phyloP scores from a whole-genome alignment of 2,888 invertebrate species.

The Pycnomerus fuliginosus region DNA sequence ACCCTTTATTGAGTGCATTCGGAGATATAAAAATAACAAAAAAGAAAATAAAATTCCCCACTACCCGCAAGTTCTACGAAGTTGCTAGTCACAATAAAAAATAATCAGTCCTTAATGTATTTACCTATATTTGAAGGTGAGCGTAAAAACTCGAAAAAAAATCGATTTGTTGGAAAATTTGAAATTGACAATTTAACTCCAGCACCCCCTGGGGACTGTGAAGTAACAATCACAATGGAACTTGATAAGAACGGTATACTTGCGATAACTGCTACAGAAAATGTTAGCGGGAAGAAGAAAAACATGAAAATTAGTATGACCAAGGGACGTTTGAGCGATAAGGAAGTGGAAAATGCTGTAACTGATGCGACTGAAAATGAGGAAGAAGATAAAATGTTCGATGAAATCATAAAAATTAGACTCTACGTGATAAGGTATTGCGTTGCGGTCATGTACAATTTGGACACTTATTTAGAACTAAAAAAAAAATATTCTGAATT shows the following conservation, averaged over 20 bases:
- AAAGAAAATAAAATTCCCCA: slow-evolving; percentile 26
- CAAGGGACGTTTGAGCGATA: slow-evolving; percentile 16
- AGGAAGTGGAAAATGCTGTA: slow-evolving; percentile 19
- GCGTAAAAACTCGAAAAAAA: slow-evolving; percentile 15
- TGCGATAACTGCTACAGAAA: slow-evolving; percentile 23
- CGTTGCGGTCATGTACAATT: not conserved
- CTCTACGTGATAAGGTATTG: slow-evolving; percentile 12
- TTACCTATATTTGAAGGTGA: slow-evolving; percentile 28
- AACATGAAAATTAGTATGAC: slow-evolving; percentile 19
- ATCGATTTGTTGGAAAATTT: slow-evolving; percentile 16
- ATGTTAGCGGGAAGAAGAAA: slow-evolving; percentile 11
- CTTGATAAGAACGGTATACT: slow-evolving; percentile 28
- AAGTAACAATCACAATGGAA: slow-evolving; percentile 6
- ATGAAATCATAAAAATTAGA: slow-evolving; percentile 21
- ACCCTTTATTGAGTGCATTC: too few relatives aligned
- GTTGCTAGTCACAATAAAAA: slow-evolving; percentile 11
- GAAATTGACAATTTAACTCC: slow-evolving; percentile 17
- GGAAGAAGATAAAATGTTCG: slow-evolving; percentile 14
- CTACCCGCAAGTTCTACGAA: slow-evolving; percentile 13
- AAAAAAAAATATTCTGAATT: not conserved
- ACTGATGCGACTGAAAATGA: slow-evolving; percentile 14
- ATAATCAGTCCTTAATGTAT: slow-evolving; percentile 18
- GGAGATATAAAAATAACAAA: too few relatives aligned
- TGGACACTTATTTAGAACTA: not conserved
- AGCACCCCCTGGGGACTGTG: slow-evolving; percentile 12